Evolutionary conservation across 2,797 vertebrate genomes (phyloP), one percentile per base, ranked within the genome.

Genomic region (Hydrocynus forskahlii): DNA sequence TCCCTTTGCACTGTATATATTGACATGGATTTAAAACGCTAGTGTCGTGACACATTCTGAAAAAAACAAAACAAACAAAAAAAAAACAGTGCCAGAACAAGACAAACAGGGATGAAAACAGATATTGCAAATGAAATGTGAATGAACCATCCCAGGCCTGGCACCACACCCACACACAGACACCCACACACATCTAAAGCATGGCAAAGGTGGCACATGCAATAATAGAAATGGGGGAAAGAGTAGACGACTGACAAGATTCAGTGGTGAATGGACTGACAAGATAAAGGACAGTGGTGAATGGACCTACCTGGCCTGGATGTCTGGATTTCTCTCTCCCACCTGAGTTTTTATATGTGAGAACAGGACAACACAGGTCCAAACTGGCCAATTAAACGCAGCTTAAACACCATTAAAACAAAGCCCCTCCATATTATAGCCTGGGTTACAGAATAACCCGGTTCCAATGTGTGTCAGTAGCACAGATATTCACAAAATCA

Each of bases 181-280:
- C 38, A n/a, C 64, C 43, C 64, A 67, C 64, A 67, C 14, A 66
- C 5, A 67, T 29, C 60, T 63, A 35, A 16, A 64, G 59, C 21
- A 62, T 5, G 59, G 38, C 25, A 43, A 38, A 67, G 43, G 60
- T 68, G 62, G 35, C 70, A 25, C 45, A 14, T 64, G 50, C 62
- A 21, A 76, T 76, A 70, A 78, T 57, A 69, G 29, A 84, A 84
- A 48, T 74, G 55, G 80, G 75, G 59, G 64, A 84, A 84, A 84
- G 79, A 62, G 79, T 52, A 78, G 62, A 67, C 45, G 9, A 43
- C 17, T 43, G 64, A 67, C 43, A 67, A 67, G 64, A 2, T 38
- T 43, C 38, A 21, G 64, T 67, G 64, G 64, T 67, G n/a, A n/a
- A n/a, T n/a, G n/a, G n/a, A n/a, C n/a, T n/a, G n/a, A n/a, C n/a